A percentile compares a stretch with the other conserved stretches of the same genome.
Conservation (phyloP, 2,113 vertebrate genomes). For the Solea solea region DNA sequence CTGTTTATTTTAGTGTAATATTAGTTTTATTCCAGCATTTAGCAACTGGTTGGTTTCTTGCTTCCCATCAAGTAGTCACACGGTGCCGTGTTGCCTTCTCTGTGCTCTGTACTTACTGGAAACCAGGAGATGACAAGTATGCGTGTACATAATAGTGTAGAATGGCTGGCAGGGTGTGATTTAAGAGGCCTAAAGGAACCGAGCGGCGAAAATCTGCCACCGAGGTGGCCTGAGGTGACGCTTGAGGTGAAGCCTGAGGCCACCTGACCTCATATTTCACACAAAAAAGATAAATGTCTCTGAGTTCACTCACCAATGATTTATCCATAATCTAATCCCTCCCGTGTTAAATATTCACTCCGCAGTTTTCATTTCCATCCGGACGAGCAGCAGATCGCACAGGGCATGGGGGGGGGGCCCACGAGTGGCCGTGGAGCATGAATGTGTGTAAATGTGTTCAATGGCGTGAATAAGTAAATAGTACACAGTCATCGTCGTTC, state of each 20-base stretch:
- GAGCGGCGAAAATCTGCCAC: not conserved
- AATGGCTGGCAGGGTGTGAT: not conserved
- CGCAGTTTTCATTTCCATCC: conserved; percentile 14
- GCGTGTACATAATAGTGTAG: not conserved
- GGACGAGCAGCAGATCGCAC: not conserved
- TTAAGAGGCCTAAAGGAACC: too few relatives aligned
- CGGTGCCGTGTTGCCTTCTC: not conserved
- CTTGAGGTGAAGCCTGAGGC: too few relatives aligned
- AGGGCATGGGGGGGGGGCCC: not conserved
- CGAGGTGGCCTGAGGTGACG: too few relatives aligned
- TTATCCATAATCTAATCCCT: not conserved
- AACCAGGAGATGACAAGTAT: not conserved
- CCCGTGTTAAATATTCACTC: not conserved
- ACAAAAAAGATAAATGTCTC: not conserved
- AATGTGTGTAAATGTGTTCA: conserved; percentile 62
- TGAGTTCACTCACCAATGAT: not conserved
- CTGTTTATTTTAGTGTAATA: not conserved
- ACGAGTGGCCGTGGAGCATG: conserved; percentile 18
- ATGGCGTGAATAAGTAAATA: conserved; percentile 68
- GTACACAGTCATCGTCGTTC: conserved; percentile 26
- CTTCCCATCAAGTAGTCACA: not conserved
- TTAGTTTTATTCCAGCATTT: not conserved
- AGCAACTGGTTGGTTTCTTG: not conserved
- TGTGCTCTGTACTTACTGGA: not conserved
- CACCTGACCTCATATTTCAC: not conserved